Percentiles rank a stretch among this genome's conserved stretches.
Conservation (phyloP, 1,140 invertebrate species). For the Drosophila jambulina region DNA sequence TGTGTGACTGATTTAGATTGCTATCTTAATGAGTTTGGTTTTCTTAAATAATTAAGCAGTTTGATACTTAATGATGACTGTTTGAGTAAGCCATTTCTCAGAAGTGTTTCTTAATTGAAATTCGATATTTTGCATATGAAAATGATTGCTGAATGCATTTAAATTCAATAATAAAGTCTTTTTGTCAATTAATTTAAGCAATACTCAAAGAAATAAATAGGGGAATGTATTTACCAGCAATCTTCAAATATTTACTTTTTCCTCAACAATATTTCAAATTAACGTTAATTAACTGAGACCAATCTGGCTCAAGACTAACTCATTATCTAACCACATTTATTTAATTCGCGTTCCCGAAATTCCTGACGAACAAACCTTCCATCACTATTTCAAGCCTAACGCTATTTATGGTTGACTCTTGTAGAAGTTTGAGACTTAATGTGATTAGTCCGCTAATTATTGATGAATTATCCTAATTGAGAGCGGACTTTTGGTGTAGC, state of each 20-base stretch:
- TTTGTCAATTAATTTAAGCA: background rate
- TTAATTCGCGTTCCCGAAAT: background rate
- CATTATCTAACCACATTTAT: slow-evolving; percentile 5
- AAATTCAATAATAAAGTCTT: background rate
- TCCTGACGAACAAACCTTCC: background rate
- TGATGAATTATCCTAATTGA: slow-evolving; percentile 71
- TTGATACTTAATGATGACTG: background rate
- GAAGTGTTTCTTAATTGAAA: too few species aligned
- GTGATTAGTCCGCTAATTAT: slow-evolving; percentile 37
- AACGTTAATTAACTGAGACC: background rate
- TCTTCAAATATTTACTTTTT: background rate
- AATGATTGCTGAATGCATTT: background rate
- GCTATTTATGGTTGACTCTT: slow-evolving; percentile 23
- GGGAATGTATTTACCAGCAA: background rate
- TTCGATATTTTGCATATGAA: background rate
- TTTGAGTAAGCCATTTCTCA: background rate
- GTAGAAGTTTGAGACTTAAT: slow-evolving; percentile 21
- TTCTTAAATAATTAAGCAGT: background rate
- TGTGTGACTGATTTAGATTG: background rate
- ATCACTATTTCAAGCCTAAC: background rate
- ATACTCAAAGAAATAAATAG: background rate
- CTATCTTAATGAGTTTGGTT: background rate
- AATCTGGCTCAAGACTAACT: background rate
- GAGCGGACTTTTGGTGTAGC: slow-evolving; percentile 29
- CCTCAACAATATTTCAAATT: background rate